These are phyloP conservation scores for Drosophila conformis DNA, from an alignment of 2,888 invertebrate genomes.

Conservation along the genomic window DNA sequence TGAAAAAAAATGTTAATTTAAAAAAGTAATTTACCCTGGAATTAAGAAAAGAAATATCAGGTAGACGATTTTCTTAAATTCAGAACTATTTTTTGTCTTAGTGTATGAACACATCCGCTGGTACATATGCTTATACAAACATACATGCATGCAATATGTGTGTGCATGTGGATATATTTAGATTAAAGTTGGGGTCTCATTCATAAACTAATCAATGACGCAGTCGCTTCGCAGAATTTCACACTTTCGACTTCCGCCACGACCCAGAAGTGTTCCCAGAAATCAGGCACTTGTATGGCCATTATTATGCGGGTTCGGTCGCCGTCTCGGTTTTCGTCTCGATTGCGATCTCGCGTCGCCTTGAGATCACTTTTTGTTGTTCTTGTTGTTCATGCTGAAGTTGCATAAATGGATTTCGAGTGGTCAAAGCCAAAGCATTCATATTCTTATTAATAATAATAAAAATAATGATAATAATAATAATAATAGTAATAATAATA, in stretches of 20 bases:
- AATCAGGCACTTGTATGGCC: constrained; percentile 40
- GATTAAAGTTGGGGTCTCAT: constrained; percentile 10
- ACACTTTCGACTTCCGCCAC: constrained; percentile 58
- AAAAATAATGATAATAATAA: not conserved
- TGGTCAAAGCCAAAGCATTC: constrained; percentile 8
- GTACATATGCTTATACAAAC: not conserved
- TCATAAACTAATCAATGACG: constrained; percentile 52
- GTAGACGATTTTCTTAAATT: not conserved
- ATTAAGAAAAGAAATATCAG: not conserved
- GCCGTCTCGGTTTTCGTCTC: constrained; percentile 6
- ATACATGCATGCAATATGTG: not conserved
- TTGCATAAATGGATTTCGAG: constrained; percentile 19
- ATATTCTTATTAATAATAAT: not conserved
- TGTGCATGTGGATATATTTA: constrained; percentile 11
- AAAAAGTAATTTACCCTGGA: not conserved
- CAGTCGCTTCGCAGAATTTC: constrained; percentile 52
- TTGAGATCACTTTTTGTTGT: not conserved
- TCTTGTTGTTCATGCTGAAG: not conserved
- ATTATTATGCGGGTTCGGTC: constrained; percentile 32
- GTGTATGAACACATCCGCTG: not conserved
- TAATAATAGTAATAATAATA: constrained; percentile 3
- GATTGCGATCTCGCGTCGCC: not conserved
- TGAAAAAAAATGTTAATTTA: not conserved
- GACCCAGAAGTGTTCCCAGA: constrained; percentile 59
- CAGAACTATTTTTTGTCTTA: too few relatives aligned